Conservation (phyloP, 2,888 invertebrate genomes). For the Xylophagus ater region DNA sequence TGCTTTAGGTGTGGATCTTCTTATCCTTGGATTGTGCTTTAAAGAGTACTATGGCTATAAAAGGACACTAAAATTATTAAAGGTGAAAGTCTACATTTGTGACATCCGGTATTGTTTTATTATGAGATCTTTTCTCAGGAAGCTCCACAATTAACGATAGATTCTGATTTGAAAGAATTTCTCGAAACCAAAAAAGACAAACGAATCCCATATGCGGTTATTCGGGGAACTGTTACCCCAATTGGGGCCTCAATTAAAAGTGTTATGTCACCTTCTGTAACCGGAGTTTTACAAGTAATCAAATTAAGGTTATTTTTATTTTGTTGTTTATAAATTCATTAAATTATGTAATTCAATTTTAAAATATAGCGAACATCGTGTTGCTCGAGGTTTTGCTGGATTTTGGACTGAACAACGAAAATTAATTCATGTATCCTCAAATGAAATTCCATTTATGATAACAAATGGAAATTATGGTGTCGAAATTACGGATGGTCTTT, state of each 20-base stretch:
- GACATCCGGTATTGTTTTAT: background rate
- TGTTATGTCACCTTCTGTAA: conserved; percentile 57
- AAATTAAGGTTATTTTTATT: conserved; percentile 51
- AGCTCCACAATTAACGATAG: conserved; percentile 58
- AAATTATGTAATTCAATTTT: too few relatives aligned
- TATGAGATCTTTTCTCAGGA: conserved; percentile 40
- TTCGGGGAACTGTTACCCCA: conserved; percentile 64
- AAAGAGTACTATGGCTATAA: conserved; percentile 65
- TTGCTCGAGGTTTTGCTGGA: conserved; percentile 71
- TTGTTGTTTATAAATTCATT: too few relatives aligned
- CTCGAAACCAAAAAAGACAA: conserved; percentile 51
- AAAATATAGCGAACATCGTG: conserved; percentile 58
- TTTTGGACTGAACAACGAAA: conserved; percentile 77
- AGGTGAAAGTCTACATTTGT: conserved; percentile 42
- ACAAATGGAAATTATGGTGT: conserved; percentile 50
- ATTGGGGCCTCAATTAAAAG: conserved; percentile 65
- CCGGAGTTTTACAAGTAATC: conserved; percentile 68
- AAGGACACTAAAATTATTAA: conserved; percentile 55
- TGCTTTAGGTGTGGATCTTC: conserved; percentile 60
- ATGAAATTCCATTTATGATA: conserved; percentile 70
- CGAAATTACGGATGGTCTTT: conserved; percentile 63
- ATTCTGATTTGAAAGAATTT: conserved; percentile 49
- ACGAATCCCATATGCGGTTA: conserved; percentile 61
- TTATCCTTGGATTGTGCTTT: conserved; percentile 62
- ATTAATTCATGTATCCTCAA: conserved; percentile 65